These are phyloP conservation scores for Pseudolaguvia tuberculata DNA, from an alignment of 2,113 vertebrate genomes.

Conservation along the genomic window DNA sequence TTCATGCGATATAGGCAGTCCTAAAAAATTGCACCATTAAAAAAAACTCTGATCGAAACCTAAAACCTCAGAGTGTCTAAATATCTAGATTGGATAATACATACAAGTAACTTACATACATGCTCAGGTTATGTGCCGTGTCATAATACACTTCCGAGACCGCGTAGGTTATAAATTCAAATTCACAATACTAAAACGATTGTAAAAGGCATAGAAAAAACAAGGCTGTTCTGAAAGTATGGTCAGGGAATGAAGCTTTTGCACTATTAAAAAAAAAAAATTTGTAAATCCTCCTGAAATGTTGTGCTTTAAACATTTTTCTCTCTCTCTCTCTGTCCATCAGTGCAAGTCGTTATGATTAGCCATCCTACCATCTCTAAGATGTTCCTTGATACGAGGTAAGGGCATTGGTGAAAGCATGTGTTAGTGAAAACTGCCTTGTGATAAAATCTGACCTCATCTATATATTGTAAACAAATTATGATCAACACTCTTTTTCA, in stretches of 20 bases:
- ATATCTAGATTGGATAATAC: background rate
- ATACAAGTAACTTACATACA: background rate
- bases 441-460: conserved; percentile 26
- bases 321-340: conserved; percentile 27
- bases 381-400: conserved; percentile 53
- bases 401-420: conserved; percentile 49
- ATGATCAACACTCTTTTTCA: conserved; percentile 3
- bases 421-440: conserved; percentile 38
- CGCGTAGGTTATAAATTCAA: conserved; percentile 55
- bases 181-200: conserved; percentile 38
- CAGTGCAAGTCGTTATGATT: conserved; percentile 28
- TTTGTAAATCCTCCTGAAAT: conserved; percentile 26
- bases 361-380: conserved; percentile 25
- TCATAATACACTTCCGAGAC: conserved; percentile 6
- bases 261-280: background rate
- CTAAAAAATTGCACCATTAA: background rate
- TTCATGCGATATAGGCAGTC: background rate
- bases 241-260: conserved; percentile 14
- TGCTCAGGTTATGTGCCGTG: conserved; percentile 51
- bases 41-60: background rate
- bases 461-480: conserved; percentile 6
- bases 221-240: conserved; percentile 46
- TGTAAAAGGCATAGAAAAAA: conserved; percentile 41
- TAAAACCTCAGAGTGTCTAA: background rate
- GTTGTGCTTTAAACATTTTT: conserved; percentile 59